phyloP scores from a whole-genome alignment of 2,888 invertebrate species.

The Pristionchus maxplancki region DNA sequence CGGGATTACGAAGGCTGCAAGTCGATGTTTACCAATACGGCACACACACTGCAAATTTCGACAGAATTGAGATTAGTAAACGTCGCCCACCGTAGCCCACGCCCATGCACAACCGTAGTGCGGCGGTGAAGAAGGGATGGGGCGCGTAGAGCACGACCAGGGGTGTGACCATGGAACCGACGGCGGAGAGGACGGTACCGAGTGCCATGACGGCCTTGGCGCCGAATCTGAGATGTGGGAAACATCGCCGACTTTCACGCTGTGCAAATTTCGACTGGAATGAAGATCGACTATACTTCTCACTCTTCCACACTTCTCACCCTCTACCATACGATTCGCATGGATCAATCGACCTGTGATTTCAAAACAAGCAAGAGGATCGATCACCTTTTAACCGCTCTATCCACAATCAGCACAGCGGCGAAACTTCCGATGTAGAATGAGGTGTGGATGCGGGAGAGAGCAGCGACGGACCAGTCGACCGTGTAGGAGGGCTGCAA shows the following conservation, averaged over 20 bases:
- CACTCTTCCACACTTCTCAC: too few species aligned
- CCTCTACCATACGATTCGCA: too few species aligned
- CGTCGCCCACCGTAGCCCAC: slow-evolving; percentile 68
- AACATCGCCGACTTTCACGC: background rate
- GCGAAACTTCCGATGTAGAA: slow-evolving; percentile 71
- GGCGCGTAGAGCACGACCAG: slow-evolving; percentile 60
- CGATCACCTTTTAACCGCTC: slow-evolving; percentile 58
- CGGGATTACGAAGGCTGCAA: slow-evolving; percentile 69
- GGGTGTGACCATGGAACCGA: slow-evolving; percentile 65
- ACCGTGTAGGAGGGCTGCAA: slow-evolving; percentile 61
- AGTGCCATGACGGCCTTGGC: slow-evolving; percentile 66
- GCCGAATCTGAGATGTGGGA: slow-evolving; percentile 61
- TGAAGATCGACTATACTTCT: too few species aligned
- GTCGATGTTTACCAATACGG: background rate
- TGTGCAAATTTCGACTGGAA: background rate
- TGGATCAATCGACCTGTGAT: too few species aligned
- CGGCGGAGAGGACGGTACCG: slow-evolving; percentile 62
- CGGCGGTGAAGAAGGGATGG: slow-evolving; percentile 57
- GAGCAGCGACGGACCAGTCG: slow-evolving; percentile 67
- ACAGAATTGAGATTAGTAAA: background rate
- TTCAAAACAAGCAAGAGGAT: too few species aligned
- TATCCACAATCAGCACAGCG: slow-evolving; percentile 69
- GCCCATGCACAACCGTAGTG: slow-evolving; percentile 68
- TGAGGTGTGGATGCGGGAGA: slow-evolving; percentile 70
- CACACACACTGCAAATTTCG: slow-evolving; percentile 2